Conservation (phyloP, 1,140 invertebrate genomes). For the Trichoplusia ni region DNA sequence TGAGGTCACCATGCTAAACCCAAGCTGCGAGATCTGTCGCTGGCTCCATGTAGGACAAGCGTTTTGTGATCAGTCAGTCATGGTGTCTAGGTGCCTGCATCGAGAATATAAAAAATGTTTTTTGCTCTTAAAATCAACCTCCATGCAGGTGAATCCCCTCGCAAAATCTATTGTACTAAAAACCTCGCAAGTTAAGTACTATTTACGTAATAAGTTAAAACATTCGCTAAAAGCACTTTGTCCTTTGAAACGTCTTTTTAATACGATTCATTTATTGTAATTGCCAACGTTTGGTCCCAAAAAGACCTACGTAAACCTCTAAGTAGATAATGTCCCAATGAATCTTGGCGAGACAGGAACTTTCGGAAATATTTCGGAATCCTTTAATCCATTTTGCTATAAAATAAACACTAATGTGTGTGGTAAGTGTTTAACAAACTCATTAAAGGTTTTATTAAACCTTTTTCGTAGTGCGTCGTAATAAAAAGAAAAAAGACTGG, state of each 20-base stretch:
- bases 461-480: not conserved
- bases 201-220: not conserved
- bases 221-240: not conserved
- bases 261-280: constrained; percentile 8
- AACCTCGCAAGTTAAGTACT: not conserved
- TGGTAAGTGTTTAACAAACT: constrained; percentile 4
- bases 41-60: too few relatives aligned
- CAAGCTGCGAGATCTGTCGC: too few relatives aligned
- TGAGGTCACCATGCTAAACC: too few relatives aligned
- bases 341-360: constrained; percentile 21
- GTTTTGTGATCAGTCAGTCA: too few relatives aligned
- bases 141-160: too few relatives aligned
- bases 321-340: constrained; percentile 26
- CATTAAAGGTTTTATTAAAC: constrained; percentile 8
- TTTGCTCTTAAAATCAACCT: too few relatives aligned
- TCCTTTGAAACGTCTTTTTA: not conserved
- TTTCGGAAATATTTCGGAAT: constrained; percentile 14
- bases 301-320: constrained; percentile 10
- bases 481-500: too few relatives aligned
- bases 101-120: too few relatives aligned
- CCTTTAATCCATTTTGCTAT: constrained; percentile 15
- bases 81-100: too few relatives aligned
- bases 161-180: not conserved
- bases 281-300: constrained; percentile 5
- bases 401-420: constrained; percentile 1